Conservation (phyloP, 1,140 invertebrate species). For the Eriocheir sinensis region DNA sequence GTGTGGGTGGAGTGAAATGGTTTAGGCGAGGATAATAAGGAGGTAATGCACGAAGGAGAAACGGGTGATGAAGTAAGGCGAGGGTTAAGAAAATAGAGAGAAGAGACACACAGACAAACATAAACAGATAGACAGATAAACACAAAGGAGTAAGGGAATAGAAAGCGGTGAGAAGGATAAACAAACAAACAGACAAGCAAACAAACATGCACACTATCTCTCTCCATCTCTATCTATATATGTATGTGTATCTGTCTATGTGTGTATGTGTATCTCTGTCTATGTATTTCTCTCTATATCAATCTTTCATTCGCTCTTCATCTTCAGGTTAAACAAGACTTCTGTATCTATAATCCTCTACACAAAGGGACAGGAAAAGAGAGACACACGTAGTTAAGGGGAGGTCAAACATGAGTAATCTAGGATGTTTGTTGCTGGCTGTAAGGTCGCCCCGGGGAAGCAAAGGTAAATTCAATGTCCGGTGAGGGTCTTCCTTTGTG, state of each 20-base stretch:
- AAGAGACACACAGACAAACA: neutral
- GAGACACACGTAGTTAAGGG: neutral
- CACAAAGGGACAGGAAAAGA: too few species aligned
- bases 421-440: neutral
- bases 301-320: too few species aligned
- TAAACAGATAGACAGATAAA: neutral
- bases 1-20: neutral
- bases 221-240: conserved; percentile 40
- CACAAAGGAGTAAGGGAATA: neutral
- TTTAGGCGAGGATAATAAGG: neutral
- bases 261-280: conserved; percentile 57
- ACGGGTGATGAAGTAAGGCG: neutral
- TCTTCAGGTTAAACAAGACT: too few species aligned
- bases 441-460: neutral
- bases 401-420: neutral
- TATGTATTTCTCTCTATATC: neutral
- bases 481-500: neutral
- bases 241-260: conserved; percentile 59
- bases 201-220: neutral
- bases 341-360: too few species aligned
- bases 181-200: neutral
- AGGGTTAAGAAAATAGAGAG: conserved; percentile 26
- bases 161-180: too few species aligned
- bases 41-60: neutral
- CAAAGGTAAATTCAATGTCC: too few species aligned